Evolutionary conservation across 2,113 vertebrate species (phyloP).

Genomic region (Formicarius rufipectus): DNA sequence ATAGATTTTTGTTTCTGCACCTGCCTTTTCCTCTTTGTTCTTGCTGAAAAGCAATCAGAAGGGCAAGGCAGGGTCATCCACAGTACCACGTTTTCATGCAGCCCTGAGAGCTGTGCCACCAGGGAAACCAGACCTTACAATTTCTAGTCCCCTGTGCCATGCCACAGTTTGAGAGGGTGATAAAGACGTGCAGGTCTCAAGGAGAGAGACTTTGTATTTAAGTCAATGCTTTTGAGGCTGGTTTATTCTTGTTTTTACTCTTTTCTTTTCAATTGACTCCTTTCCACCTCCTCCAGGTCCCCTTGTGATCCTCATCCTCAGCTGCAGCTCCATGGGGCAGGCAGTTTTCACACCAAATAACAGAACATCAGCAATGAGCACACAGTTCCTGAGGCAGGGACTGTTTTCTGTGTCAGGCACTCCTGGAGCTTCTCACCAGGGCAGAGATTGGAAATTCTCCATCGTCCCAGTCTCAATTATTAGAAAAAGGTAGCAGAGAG

Average conservation of each 20-base stretch:
- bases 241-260: background rate
- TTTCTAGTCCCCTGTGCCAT: background rate
- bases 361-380: background rate
- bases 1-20: background rate
- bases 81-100: background rate
- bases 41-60: background rate
- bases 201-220: background rate
- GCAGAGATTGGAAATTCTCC: constrained; percentile 18
- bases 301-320: rapidly evolving
- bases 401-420: constrained; percentile 20
- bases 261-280: background rate
- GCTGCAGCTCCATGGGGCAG: background rate
- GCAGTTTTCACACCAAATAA: constrained; percentile 43
- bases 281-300: background rate
- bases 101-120: background rate
- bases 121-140: background rate
- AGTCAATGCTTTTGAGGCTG: background rate
- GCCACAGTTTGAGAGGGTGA: background rate
- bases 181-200: background rate
- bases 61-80: background rate
- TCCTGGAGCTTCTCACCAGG: background rate
- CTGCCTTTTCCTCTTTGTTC: background rate
- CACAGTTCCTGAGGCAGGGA: background rate
- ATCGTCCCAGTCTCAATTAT: constrained; percentile 4
- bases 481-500: background rate